These are phyloP conservation scores for Lutraria rhynchaena DNA, from an alignment of 1,140 invertebrate genomes.

Conservation along the genomic window DNA sequence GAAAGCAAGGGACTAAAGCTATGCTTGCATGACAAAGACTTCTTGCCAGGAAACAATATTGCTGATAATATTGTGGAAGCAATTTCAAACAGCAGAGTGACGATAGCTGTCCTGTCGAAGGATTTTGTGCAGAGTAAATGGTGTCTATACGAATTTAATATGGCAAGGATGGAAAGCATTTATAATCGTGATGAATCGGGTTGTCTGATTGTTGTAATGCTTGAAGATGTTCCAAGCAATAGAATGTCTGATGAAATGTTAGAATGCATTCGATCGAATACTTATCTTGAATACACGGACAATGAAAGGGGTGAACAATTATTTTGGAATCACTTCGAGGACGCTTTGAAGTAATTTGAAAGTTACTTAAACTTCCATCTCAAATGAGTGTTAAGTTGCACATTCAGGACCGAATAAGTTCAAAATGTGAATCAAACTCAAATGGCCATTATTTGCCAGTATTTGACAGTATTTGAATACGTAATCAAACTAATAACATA, in stretches of 20 bases:
- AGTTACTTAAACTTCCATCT: too few species aligned
- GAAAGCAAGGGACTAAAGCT: slow-evolving; percentile 61
- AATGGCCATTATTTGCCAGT: too few species aligned
- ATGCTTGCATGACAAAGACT: slow-evolving; percentile 73
- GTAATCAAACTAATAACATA: too few species aligned
- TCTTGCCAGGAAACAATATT: slow-evolving; percentile 80
- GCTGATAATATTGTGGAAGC: slow-evolving; percentile 85
- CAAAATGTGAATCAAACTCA: too few species aligned
- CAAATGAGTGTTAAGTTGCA: too few species aligned
- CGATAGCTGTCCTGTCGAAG: slow-evolving; percentile 86
- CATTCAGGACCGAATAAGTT: too few species aligned
- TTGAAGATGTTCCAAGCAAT: slow-evolving; percentile 10
- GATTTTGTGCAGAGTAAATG: slow-evolving; percentile 86
- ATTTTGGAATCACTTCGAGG: slow-evolving; percentile 23
- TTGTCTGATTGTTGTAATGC: slow-evolving; percentile 26
- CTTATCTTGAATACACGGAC: slow-evolving; percentile 29
- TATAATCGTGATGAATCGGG: slow-evolving; percentile 2
- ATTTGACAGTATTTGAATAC: too few species aligned
- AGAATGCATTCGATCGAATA: slow-evolving; percentile 22
- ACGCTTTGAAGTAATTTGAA: slow-evolving; percentile 10
- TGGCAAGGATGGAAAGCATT: slow-evolving; percentile 55
- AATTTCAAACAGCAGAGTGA: slow-evolving; percentile 85
- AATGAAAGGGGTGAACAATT: not conserved
- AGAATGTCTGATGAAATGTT: slow-evolving; percentile 31
- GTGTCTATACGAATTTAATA: slow-evolving; percentile 83